Conservation (phyloP, 1,140 invertebrate species). For the Tetragnatha versicolor region DNA sequence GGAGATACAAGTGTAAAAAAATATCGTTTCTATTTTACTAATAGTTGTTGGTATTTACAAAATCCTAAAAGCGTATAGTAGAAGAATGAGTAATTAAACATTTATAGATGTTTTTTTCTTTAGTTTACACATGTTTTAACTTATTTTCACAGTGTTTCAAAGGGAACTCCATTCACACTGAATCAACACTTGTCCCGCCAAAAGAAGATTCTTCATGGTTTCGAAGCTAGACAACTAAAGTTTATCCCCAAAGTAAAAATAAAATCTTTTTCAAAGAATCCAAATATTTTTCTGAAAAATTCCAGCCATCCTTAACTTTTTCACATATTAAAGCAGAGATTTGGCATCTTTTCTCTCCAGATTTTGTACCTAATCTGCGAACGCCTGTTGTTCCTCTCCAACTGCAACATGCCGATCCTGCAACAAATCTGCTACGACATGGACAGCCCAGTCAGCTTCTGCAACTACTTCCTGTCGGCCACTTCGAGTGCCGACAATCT, state of each 20-base stretch:
- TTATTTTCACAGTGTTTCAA: conserved; percentile 55
- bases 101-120: no score
- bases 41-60: no score
- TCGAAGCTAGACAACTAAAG: conserved; percentile 78
- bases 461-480: conserved; percentile 43
- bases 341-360: conserved; percentile 65
- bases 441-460: conserved; percentile 43
- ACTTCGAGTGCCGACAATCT: conserved; percentile 33
- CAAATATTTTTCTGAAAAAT: neutral
- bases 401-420: conserved; percentile 39
- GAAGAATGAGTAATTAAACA: no score
- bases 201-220: conserved; percentile 77
- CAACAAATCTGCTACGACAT: conserved; percentile 49
- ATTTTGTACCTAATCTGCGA: conserved; percentile 79
- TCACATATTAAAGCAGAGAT: neutral
- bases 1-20: no score
- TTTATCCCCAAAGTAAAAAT: conserved; percentile 78
- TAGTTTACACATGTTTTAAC: no score
- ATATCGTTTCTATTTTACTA: no score
- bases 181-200: conserved; percentile 77
- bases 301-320: neutral
- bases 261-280: neutral
- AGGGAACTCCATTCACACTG: conserved; percentile 71
- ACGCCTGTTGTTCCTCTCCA: conserved; percentile 72
- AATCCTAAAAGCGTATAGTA: no score